Conservation (phyloP, 2,113 vertebrate genomes). For the Helogale parvula region DNA sequence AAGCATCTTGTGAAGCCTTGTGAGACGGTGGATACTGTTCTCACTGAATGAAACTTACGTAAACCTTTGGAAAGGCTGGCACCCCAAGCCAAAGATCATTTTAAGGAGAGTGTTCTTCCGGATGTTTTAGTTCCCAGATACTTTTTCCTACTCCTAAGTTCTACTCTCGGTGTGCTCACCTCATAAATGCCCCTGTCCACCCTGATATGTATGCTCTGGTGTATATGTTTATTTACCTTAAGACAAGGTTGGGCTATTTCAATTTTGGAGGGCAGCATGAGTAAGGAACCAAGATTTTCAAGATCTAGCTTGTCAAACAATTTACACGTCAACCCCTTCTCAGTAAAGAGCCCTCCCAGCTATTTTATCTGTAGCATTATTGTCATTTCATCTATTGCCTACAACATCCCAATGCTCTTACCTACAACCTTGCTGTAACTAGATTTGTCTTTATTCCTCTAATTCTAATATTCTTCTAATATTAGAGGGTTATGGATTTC, state of each 20-base stretch:
- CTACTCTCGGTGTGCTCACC: neutral
- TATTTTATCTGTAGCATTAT: neutral
- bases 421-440: neutral
- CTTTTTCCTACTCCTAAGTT: neutral
- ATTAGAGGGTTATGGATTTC: neutral
- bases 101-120: neutral
- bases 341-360: neutral
- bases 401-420: neutral
- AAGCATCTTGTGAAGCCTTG: neutral
- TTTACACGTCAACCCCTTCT: neutral
- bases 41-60: neutral
- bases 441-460: neutral
- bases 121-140: neutral
- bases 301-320: neutral
- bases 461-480: neutral
- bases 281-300: conserved; percentile 20
- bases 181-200: neutral
- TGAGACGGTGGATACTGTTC: neutral
- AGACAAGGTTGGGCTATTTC: neutral
- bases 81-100: neutral
- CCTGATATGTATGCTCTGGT: neutral
- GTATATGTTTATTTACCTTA: conserved; percentile 27
- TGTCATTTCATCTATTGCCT: neutral
- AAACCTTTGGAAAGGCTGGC: neutral
- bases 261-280: neutral